These are phyloP conservation scores for Nebria brevicollis DNA, from an alignment of 2,888 invertebrate species.

Conservation along the genomic window DNA sequence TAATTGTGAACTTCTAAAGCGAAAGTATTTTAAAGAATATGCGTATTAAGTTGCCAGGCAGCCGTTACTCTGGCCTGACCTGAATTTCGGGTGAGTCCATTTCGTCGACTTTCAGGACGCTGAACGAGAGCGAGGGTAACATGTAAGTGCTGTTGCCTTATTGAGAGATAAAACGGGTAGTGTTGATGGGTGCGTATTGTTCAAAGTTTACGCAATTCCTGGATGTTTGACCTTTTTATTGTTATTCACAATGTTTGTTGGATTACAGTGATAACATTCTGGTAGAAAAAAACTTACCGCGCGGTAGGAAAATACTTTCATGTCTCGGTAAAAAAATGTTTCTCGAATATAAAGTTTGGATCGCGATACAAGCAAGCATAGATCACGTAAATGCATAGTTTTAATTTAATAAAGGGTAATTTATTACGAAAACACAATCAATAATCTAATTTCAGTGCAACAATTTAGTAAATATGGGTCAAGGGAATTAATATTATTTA, in stretches of 20 bases:
- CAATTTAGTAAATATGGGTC: background rate
- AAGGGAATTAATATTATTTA: background rate
- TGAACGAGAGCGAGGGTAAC: too few relatives aligned
- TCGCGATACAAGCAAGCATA: background rate
- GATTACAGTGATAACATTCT: too few relatives aligned
- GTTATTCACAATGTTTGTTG: background rate
- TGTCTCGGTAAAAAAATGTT: background rate
- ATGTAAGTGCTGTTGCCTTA: background rate
- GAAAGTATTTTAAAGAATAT: conserved; percentile 10
- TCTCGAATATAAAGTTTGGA: background rate
- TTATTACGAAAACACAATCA: background rate
- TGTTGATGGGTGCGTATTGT: background rate
- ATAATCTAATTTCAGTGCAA: background rate
- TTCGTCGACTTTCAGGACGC: conserved; percentile 5
- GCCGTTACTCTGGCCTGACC: background rate
- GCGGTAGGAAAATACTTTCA: too few relatives aligned
- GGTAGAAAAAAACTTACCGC: too few relatives aligned
- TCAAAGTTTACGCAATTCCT: background rate
- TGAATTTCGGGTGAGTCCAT: conserved; percentile 9
- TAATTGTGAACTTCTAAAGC: conserved; percentile 6
- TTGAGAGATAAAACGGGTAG: conserved; percentile 4
- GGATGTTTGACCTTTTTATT: background rate
- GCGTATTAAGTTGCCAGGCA: conserved; percentile 8
- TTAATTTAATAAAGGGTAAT: background rate
- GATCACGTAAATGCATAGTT: background rate